phyloP scores from a whole-genome alignment of 1,140 invertebrate genomes.

The Euura saliciscinereae region DNA sequence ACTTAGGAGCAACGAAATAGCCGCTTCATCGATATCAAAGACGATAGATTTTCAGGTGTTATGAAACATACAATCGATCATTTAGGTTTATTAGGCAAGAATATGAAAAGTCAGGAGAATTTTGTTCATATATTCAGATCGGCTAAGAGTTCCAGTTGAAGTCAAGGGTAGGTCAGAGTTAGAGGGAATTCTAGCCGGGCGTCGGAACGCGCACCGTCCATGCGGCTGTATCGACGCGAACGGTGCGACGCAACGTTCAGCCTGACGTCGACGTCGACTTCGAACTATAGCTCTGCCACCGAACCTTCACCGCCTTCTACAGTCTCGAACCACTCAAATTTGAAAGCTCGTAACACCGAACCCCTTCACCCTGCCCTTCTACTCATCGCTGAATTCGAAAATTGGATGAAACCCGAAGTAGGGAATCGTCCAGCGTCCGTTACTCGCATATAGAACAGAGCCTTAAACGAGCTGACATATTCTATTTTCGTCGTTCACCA shows the following conservation, averaged over 20 bases:
- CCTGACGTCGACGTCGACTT: constrained; percentile 23
- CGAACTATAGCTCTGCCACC: background rate
- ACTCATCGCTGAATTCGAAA: no score
- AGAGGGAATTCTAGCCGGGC: constrained; percentile 19
- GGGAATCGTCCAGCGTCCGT: no score
- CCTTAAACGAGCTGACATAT: no score
- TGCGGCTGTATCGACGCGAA: constrained; percentile 50
- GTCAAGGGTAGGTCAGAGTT: constrained; percentile 14
- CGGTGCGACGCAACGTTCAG: constrained; percentile 44
- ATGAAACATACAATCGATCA: background rate
- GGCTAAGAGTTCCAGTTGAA: background rate
- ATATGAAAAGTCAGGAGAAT: background rate
- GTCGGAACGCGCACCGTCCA: constrained; percentile 36
- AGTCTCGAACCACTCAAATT: constrained; percentile 14
- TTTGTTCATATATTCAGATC: background rate
- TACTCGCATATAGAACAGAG: no score
- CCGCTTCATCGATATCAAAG: background rate
- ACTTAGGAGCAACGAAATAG: background rate
- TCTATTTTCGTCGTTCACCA: no score
- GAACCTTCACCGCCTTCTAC: constrained; percentile 22
- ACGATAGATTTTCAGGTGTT: background rate
- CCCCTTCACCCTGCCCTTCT: no score
- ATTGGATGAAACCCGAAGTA: no score
- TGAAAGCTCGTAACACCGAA: no score
- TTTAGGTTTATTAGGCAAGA: background rate